Percentiles rank a stretch among this genome's conserved stretches.
phyloP scores from a whole-genome alignment of 2,797 vertebrate species.

The Triplophysa yarkandensis region DNA sequence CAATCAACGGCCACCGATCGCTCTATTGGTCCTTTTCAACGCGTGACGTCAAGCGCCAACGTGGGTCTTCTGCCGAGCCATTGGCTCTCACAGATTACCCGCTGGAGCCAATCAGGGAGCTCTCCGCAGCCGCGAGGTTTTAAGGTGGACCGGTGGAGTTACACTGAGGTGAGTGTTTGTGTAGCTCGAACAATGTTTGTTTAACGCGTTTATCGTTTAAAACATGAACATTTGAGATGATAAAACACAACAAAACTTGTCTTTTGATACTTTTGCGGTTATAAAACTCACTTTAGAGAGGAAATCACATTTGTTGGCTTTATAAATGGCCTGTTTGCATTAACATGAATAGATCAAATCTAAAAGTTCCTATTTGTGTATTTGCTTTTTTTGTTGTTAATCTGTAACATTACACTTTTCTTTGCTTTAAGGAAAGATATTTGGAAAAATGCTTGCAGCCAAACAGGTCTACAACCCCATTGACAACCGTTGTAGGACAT shows the following conservation, averaged over 20 bases:
- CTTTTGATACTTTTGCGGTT: background rate
- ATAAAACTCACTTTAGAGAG: background rate
- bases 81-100: constrained; percentile 57
- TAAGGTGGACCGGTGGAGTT: constrained; percentile 73
- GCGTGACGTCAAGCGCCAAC: constrained; percentile 70
- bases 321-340: no score
- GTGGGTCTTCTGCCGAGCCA: constrained; percentile 66
- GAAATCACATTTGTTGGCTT: background rate
- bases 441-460: no score
- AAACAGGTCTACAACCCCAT: no score
- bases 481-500: no score
- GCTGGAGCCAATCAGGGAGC: constrained; percentile 63
- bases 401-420: no score
- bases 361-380: no score
- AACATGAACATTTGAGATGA: background rate
- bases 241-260: background rate
- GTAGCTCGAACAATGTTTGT: background rate
- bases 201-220: background rate
- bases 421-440: no score
- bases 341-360: no score
- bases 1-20: constrained; percentile 58
- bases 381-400: no score
- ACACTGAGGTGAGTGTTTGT: background rate
- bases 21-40: constrained; percentile 60
- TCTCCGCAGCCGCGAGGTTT: constrained; percentile 59